Base-by-base conservation (phyloP, 2,888 invertebrate species). In the Gandaritis pyraliata region DNA sequence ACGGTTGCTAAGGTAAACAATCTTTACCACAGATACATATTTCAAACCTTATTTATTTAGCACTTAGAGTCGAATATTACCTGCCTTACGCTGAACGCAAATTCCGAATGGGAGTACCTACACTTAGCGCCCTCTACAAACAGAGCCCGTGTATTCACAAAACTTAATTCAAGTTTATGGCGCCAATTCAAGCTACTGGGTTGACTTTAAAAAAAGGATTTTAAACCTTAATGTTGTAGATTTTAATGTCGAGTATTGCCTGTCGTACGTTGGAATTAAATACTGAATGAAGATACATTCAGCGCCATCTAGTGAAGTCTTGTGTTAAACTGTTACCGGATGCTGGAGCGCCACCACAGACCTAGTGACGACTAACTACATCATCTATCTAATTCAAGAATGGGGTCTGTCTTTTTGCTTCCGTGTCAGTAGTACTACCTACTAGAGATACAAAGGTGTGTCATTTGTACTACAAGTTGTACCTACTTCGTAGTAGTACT, bases 1-100 rank as follows among this genome's bases (percentile, higher is more conserved):
- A 13, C 47, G 33, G 48, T 48, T 48, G 48, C 48, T 30, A 48
- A 30, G 48, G 48, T 33, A 15, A 48, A 48, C 48, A 33, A 29
- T 6, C n/a, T 46, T 46, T 46, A 29, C 46, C n/a, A n/a, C 1
- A n/a, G 18, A 46, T n/a, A 23, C 3, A 12, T 4, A 46, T 46
- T 46, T 23, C 18, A n/a, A 23, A n/a, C 23, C n/a, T 23, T 23
- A 29, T 11, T 0, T 2, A 2, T 11, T 12, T 2, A 16, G n/a
- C 15, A 15, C 23, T n/a, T 46, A 46, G 7, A 29, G 46, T 23
- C n/a, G 23, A 46, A 29, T 23, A 29, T 29, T 46, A 29, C n/a
- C 23, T 18, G 12, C 2, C 23, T 29, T 7, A 46, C 23, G n/a
- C 23, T 23, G 46, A 46, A 18, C 4, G 11, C 11, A 16, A 29